Evolutionary conservation across 2,797 vertebrate species (phyloP), one percentile per base, ranked within the genome.

Genomic region (Scleropages formosus): DNA sequence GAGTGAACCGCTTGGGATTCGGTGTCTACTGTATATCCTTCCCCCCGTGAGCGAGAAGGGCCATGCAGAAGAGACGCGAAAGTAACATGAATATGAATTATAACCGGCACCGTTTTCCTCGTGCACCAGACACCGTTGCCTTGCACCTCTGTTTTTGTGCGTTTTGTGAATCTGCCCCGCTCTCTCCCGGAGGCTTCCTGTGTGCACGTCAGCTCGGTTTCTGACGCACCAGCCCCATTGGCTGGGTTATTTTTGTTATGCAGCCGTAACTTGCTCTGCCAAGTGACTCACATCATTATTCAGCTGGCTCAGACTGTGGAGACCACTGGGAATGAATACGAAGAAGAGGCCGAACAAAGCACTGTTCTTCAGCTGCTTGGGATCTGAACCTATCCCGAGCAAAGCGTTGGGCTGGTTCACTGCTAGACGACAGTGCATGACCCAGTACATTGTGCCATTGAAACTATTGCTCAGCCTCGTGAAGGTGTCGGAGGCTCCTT

Each of bases 281-380:
- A 73, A 60, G 51, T 77, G 76, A 77, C 62, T 77, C 76, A 77
- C 62, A 27, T 65, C 39, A 59, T 20, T 77, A 73, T 58, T 51
- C 70, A 73, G 71, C 76, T 67, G 70, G 76, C 70, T 67, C 31
- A 60, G 53, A 66, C 63, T 61, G 63, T 11, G 66, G 20, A 60
- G 71, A 63, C 39, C 44, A 39, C 53, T 47, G 53, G 51, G 63
- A 77, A 26, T 67, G 16, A 26, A 66, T 22, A 46, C 53, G 20
- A 58, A 61, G 66, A 77, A 26, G 26, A 27, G 65, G 61, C 69
- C 65, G 61, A 77, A 72, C 56, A 2, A 64, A 47, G 69, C 22
- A n/a, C 20, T 56, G 11, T 15, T 39, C 26, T 72, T 72, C 27
- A 64, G 53, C 61, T 63, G 11, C 26, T 24, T n/a, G 20, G 64